These are phyloP conservation scores for Martes flavigula DNA, from an alignment of 2,797 vertebrate species.

Conservation along the genomic window DNA sequence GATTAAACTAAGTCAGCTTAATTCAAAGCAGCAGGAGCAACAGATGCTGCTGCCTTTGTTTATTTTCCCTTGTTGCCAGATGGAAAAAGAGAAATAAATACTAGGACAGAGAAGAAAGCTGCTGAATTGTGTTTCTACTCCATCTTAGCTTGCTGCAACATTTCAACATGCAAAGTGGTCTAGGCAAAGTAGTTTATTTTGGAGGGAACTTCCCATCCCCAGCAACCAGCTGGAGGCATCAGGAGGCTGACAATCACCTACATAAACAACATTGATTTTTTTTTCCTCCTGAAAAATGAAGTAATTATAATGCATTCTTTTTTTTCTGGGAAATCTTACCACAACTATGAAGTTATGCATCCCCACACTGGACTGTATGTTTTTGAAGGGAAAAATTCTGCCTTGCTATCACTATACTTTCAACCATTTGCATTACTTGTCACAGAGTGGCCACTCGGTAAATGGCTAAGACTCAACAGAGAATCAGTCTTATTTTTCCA, in stretches of 20 bases:
- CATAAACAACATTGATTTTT: neutral
- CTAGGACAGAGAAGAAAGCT: conserved; percentile 56
- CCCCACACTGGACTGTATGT: neutral
- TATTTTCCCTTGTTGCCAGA: conserved; percentile 78
- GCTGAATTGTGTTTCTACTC: conserved; percentile 49
- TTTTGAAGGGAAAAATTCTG: neutral
- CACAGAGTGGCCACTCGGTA: neutral
- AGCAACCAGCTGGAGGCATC: neutral
- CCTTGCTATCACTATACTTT: neutral
- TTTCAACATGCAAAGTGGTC: neutral
- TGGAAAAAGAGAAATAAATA: conserved; percentile 78
- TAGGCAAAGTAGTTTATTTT: neutral
- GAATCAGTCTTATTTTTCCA: neutral
- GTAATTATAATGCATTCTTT: neutral
- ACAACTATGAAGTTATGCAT: neutral
- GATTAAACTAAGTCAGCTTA: conserved; percentile 82
- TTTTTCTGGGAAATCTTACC: neutral
- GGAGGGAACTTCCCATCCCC: neutral
- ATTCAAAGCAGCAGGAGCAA: conserved; percentile 82
- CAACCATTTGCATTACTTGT: neutral
- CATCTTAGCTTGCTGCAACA: neutral
- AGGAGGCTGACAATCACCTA: neutral
- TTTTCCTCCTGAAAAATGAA: neutral
- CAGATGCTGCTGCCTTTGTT: conserved; percentile 77
- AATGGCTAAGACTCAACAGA: neutral